A percentile compares a stretch with the other conserved stretches of the same genome.
Conservation (phyloP, 2,888 invertebrate species). For the Alloplasta piceator region DNA sequence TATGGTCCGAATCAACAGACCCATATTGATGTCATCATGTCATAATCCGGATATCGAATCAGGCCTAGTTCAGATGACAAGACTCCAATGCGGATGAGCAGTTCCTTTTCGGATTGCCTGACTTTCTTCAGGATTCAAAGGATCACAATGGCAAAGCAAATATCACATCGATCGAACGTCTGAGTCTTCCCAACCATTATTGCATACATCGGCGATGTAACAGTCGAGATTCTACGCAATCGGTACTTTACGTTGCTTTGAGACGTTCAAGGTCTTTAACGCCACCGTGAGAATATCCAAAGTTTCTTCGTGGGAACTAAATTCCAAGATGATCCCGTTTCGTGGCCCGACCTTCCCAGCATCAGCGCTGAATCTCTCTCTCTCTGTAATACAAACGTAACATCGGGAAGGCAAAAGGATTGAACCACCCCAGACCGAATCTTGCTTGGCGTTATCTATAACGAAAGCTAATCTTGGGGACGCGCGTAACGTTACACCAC, state of each 20-base stretch:
- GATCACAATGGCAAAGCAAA: too few relatives aligned
- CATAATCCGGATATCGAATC: too few relatives aligned
- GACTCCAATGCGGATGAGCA: too few relatives aligned
- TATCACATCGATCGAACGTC: too few relatives aligned
- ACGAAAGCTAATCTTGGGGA: conserved; percentile 78
- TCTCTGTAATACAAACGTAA: conserved; percentile 18
- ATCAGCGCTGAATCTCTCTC: conserved; percentile 9
- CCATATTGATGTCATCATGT: too few relatives aligned
- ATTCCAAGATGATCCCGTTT: conserved; percentile 33
- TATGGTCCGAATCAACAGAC: too few relatives aligned
- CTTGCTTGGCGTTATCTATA: conserved; percentile 78
- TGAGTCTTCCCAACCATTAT: too few relatives aligned
- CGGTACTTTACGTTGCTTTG: conserved; percentile 34
- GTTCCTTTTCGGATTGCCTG: too few relatives aligned
- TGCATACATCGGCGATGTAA: too few relatives aligned
- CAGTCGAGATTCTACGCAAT: neutral
- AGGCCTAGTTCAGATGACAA: too few relatives aligned
- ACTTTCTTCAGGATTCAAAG: too few relatives aligned
- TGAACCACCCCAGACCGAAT: conserved; percentile 57
- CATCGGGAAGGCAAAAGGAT: neutral
- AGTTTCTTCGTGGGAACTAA: conserved; percentile 28
- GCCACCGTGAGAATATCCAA: conserved; percentile 34
- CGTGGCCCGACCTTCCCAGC: conserved; percentile 38
- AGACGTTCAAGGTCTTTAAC: conserved; percentile 75
- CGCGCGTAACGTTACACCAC: conserved; percentile 56